Percentiles rank a stretch among this genome's conserved stretches.
phyloP scores from a whole-genome alignment of 2,113 vertebrate species.

The Circaetus gallicus region DNA sequence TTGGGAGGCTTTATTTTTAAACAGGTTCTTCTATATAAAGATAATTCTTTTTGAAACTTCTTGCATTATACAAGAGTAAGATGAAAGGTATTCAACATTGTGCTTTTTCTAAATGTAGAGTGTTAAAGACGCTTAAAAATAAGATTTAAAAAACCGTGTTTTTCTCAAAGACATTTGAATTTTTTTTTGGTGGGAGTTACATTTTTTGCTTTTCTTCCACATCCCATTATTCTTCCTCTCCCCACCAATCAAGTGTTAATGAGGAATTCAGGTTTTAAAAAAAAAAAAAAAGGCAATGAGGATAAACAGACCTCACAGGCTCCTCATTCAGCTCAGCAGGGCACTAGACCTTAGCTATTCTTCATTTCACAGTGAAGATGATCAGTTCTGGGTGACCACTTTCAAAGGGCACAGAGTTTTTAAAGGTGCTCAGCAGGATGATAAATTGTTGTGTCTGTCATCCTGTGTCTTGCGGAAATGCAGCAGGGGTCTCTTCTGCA shows the following conservation, averaged over 20 bases:
- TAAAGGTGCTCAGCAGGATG: constrained; percentile 69
- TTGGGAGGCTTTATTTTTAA: background rate
- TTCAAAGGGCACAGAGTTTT: constrained; percentile 46
- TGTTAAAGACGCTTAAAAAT: background rate
- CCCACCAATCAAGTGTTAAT: constrained; percentile 12
- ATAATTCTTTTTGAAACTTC: background rate
- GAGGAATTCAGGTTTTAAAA: background rate
- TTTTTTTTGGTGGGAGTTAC: background rate
- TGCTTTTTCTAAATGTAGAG: background rate
- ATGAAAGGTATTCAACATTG: background rate
- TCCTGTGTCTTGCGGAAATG: background rate
- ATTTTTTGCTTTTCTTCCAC: background rate
- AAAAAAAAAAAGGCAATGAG: background rate
- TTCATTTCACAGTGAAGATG: constrained; percentile 41
- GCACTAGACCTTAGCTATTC: constrained; percentile 18
- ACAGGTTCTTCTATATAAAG: background rate
- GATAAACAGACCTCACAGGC: constrained; percentile 48
- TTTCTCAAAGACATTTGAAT: background rate
- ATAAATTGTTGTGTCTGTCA: constrained; percentile 63
- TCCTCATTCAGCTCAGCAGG: constrained; percentile 47
- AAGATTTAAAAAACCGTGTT: background rate
- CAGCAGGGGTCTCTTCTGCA: background rate
- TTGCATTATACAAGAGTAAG: background rate
- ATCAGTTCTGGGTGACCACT: constrained; percentile 53
- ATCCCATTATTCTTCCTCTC: background rate